Evolutionary conservation across 2,113 vertebrate genomes (phyloP), one percentile per base, ranked within the genome.

Genomic region (Gnathonemus echidnorhynchus): DNA sequence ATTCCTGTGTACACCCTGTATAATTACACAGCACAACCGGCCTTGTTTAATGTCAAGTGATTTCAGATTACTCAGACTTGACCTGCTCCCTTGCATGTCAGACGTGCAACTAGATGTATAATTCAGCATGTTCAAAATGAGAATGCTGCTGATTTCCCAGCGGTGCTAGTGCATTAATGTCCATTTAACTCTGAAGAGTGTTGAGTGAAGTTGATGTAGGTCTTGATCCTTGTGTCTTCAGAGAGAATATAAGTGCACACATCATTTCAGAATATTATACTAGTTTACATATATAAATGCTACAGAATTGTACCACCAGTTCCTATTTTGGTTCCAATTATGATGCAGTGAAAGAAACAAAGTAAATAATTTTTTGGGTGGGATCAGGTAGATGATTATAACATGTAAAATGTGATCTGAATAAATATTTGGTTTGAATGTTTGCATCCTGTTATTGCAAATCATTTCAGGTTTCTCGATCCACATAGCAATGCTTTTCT

Each of bases 11-110:
- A 39, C 8, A 42, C 53, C 35, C 87, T 39, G 50, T 42, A 42
- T 58, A 88, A 88, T 88, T 88, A 88, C 52, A 88, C 52, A 39
- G 31, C 24, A 87, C 86, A 88, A 88, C 27, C 1, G 87, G 31
- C 52, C 13, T 24, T 56, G 46, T 58, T 88, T 88, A 62, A 88
- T 58, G 35, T 88, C 35, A 49, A 87, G 87, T 27, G 15, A 58
- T 58, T 88, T 58, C 13, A 24, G 53, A 87, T 87, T 87, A 87
- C 48, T 35, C 49, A 87, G 86, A 87, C 86, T 53, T 87, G 49
- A 87, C 86, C 86, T 53, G 48, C 49, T 50, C 27, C 86, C 7
- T 50, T 52, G 86, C 86, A 87, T 45, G 19, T 87, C 86, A 52
- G 8, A 50, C 13, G 48, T 31, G 49, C 27, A 31, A n/a, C 49